Percentiles rank a stretch among this genome's conserved stretches.
Conservation (phyloP, 2,797 vertebrate genomes). For the Valencia hispanica region DNA sequence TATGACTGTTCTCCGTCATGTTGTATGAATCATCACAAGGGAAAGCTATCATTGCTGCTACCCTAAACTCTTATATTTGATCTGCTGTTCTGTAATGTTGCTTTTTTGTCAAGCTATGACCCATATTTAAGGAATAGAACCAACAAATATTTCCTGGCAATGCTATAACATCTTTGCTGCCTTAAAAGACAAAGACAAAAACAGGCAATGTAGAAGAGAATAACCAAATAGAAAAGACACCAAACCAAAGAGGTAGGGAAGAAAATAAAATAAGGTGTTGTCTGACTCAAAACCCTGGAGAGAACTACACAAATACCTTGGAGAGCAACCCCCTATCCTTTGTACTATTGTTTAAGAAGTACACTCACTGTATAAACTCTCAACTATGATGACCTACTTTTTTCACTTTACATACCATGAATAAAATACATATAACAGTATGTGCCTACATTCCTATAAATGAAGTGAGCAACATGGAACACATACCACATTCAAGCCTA, state of each 20-base stretch:
- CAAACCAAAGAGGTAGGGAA: constrained; percentile 26
- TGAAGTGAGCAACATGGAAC: constrained; percentile 63
- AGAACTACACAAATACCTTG: constrained; percentile 60
- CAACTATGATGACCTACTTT: constrained; percentile 79
- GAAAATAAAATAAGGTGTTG: constrained; percentile 58
- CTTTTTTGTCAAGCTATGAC: not conserved
- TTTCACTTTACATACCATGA: constrained; percentile 73
- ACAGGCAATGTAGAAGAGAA: not conserved
- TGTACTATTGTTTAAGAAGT: constrained; percentile 76
- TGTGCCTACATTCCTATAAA: constrained; percentile 47
- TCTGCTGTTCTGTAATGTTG: not conserved
- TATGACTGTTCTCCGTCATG: not conserved
- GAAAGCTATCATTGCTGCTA: not conserved
- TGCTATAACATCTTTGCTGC: not conserved
- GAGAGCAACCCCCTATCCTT: constrained; percentile 52
- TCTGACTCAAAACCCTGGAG: constrained; percentile 73
- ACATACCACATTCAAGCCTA: constrained; percentile 59
- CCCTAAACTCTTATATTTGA: not conserved
- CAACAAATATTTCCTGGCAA: not conserved
- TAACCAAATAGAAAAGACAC: not conserved
- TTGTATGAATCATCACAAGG: not conserved
- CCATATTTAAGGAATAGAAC: not conserved
- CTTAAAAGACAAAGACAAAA: not conserved
- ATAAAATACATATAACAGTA: constrained; percentile 77
- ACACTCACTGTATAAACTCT: constrained; percentile 70